Base-by-base conservation (phyloP, 1,140 invertebrate species). In the Drosophila repleta region DNA sequence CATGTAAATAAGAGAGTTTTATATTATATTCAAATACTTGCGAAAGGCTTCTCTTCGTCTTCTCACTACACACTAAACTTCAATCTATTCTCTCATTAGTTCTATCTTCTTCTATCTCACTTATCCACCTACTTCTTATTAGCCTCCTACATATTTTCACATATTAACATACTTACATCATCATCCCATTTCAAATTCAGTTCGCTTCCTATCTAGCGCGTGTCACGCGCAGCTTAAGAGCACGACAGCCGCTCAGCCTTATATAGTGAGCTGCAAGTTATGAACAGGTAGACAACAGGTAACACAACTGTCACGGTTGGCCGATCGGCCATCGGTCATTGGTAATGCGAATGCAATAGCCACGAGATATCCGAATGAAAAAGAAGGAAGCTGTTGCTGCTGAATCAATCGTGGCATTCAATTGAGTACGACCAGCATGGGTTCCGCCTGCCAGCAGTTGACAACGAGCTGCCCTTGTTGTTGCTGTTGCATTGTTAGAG, bases 401-500 rank as follows among this genome's bases (percentile, higher is more conserved):
- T 39, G 64, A 58, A 35, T 67, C 53, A 58, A 58, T 66, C 13
- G 43, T 21, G 32, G 26, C 26, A 32, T 32, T 60, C 56, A 60
- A 60, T 60, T 46, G 57, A 60, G 57, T 18, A 18, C 18, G n/a
- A 11, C 7, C 24, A 3, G 0, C 15, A 3, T 15, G 26, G 11
- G 4, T 24, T 26, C 20, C 10, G 1, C 4, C 51, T 17, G 15
- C 15, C 4, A 21, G 13, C 37, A 35, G 52, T 55, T 57, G 46
- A 66, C 41, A 43, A 57, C 29, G 39, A 41, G 20, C 11, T 24
- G 35, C 11, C 52, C 18, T 56, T 53, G 48, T 63, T 52, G 17
- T 35, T 46, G 57, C 35, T 35, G 8, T 37, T 48, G 58, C 35
- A 49, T 65, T 46, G 74, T 67, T 62, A 48, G 68, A 81, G 49